These are phyloP conservation scores for Trichomalopsis sarcophagae DNA, from an alignment of 1,140 invertebrate genomes.

Conservation along the genomic window DNA sequence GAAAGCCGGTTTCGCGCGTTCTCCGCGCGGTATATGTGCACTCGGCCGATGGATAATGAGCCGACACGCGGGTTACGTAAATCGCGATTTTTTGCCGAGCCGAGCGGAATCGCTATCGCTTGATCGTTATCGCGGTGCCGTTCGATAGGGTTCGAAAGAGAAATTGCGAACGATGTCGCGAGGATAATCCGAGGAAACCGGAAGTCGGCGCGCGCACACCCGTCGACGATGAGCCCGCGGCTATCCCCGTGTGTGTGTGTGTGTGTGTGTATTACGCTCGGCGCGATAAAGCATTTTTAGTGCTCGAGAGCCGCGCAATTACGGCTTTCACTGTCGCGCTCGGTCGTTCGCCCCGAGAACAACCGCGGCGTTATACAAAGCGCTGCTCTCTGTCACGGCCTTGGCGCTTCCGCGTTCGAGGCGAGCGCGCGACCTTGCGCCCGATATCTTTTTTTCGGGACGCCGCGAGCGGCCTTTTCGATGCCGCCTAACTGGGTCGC, in stretches of 20 bases:
- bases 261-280: neutral
- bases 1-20: slow-evolving; percentile 14
- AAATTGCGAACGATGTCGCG: too few relatives aligned
- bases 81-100: neutral
- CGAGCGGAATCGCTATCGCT: neutral
- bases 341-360: slow-evolving; percentile 24
- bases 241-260: neutral
- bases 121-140: neutral
- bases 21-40: neutral
- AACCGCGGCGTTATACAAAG: too few relatives aligned
- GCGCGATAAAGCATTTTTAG: slow-evolving; percentile 38
- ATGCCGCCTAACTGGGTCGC: too few relatives aligned
- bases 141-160: too few relatives aligned
- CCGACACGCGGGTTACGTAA: neutral
- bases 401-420: neutral
- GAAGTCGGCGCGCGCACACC: neutral
- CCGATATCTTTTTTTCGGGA: neutral
- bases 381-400: neutral
- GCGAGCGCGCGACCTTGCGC: neutral
- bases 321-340: slow-evolving; percentile 40
- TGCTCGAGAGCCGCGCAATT: neutral
- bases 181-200: too few relatives aligned
- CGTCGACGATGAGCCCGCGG: neutral
- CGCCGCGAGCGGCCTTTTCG: too few relatives aligned
- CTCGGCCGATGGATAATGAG: neutral